Evolutionary conservation across 1,140 invertebrate genomes (phyloP), one percentile per base, ranked within the genome.

Genomic region (Drosophila lowei): DNA sequence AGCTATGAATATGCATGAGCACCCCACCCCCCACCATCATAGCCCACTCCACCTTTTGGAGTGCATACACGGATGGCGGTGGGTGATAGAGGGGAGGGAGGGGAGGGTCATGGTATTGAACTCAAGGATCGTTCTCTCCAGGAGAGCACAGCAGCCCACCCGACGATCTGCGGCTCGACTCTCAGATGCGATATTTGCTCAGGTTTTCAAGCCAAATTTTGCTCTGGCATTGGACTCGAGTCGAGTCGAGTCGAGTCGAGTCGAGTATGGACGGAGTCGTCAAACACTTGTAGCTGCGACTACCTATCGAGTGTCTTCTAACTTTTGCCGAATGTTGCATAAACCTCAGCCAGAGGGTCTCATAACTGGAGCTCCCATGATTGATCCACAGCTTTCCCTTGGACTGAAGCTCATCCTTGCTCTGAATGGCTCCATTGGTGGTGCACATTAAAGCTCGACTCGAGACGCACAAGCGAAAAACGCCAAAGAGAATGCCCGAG

Each of bases 1-100:
- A 61, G 73, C 79, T 85, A 79, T 84, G 79, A 84, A 83, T 83
- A 84, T 85, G 79, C 58, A 75, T 77, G 76, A 54, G 66, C 53
- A 54, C 43, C 49, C 67, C 67, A 18, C 18, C 1, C 18, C 1
- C 18, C 1, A 18, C 57, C 55, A 64, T 64, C 3, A 60, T 55
- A 63, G 50, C 11, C 15, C 63, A 65, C 56, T 11, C 9, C 30
- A 3, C 30, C 9, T 11, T 34, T 11, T 11, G 30, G 3, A 34
- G 9, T 11, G 9, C 9, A 34, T 3, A 30, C 9, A 34, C 30
- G 30, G 9, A 34, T 30, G 6, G 8, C 18, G 28, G 0, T 54
- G 21, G 3, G 49, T 25, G 7, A 9, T 6, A 30, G 48, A 44
- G 55, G 72, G 61, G 72, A 47, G 65, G 72, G 56, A 57, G 42